Base-by-base conservation (phyloP, 2,797 vertebrate species). In the Pseudomugil gertrudae region DNA sequence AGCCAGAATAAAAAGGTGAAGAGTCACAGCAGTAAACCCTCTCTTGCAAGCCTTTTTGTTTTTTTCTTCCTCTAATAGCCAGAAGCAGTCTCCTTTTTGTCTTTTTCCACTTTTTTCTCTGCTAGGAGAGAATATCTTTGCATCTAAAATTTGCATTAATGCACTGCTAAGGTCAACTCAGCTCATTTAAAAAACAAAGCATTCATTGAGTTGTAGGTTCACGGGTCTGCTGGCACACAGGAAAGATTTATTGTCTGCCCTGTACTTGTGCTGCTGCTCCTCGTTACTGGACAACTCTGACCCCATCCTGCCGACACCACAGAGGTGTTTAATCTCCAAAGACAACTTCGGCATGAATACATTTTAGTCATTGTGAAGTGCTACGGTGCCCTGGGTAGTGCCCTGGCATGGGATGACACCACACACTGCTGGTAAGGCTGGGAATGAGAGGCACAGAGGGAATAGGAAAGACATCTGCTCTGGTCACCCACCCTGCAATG, bases 221-320 rank as follows among this genome's bases (percentile, higher is more conserved):
- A 63, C 17, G 21, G 78, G 78, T 84, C 78, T 82, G 66, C 82
- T 76, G 83, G 81, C 87, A 76, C 79, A 73, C 74, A 78, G 69
- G 73, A 76, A 80, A 88, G 90, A 92, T 90, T 89, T 89, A 91
- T 89, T 84, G 84, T 89, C 76, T 80, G 83, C 81, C 79, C 86
- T 65, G 69, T 23, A 69, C 84, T 66, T 81, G 70, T 82, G 78
- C 80, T 79, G 76, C 74, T 15, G 79, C 75, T 88, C 70, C 85
- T 90, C 58, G 78, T 90, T 90, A 90, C 88, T 76, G 78, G 82
- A 32, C 80, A 90, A 86, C 89, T 90, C 78, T 92, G 87, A 92
- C 88, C 91, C 84, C 53, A 15, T 87, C 76, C 66, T 78, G 72
- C 85, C 61, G 55, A 85, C 82, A 71, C 80, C 66, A 48, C 82